Base-by-base conservation (phyloP, 2,888 invertebrate species). In the Cephonodes hylas region DNA sequence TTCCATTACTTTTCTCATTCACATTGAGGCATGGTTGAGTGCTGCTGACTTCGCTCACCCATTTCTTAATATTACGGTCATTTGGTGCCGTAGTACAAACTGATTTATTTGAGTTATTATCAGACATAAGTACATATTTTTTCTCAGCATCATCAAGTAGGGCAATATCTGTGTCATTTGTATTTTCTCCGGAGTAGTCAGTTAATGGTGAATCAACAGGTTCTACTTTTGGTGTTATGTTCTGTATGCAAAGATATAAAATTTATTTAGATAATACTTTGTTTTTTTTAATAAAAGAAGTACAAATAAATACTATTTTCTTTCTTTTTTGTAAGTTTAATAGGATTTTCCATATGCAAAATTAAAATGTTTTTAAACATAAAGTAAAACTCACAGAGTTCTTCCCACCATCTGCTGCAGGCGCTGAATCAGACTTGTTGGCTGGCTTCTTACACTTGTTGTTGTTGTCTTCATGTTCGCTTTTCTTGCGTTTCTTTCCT, bases 41-140 rank as follows among this genome's bases (percentile, higher is more conserved):
- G 68, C 91, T 91, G 61, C 85, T 91, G 0, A 92, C 92, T 88
- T 92, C 92, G 7, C 78, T 88, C 2, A 86, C 84, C 84, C 88
- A 88, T 65, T 86, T 92, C 62, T 88, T 91, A 13, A 85, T 77
- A 64, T 69, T 76, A 45, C 77, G 72, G 8, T 89, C 86, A 59
- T 66, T 80, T 0, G 75, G 66, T 0, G 65, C 71, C 0, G 68
- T 74, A 0, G 72, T 73, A 59, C 75, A 75, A 6, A 77, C 69
- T 0, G 77, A 67, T 68, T 86, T 91, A 3, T 75, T 79, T 0
- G 80, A 73, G 15, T 80, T 68, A 48, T 66, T 77, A 42, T 87
- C 87, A 0, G 81, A 71, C 62, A 67, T 84, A 0, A 81, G 66
- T 0, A 77, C 68, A 59, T 79, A 84, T 74, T 89, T 91, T 64